phyloP scores from a whole-genome alignment of 2,113 vertebrate genomes.

The Drymodes brunneopygia region DNA sequence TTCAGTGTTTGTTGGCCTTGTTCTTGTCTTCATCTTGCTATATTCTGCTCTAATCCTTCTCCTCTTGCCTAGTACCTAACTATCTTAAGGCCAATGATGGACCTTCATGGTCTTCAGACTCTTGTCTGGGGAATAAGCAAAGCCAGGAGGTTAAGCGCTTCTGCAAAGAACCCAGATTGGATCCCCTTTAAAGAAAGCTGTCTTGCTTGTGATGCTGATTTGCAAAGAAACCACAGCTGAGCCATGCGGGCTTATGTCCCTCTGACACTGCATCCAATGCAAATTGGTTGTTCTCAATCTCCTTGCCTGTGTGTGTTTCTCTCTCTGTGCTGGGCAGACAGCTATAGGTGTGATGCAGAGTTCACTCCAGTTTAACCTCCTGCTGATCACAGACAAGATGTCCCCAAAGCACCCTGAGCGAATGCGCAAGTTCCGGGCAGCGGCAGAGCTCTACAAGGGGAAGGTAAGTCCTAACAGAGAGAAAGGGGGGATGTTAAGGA shows the following conservation, averaged over 20 bases:
- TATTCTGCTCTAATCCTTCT: neutral
- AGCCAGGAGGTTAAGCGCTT: neutral
- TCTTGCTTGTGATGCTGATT: neutral
- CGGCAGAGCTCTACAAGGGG: constrained; percentile 80
- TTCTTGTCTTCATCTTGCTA: neutral
- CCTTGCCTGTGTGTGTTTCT: neutral
- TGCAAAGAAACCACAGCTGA: neutral
- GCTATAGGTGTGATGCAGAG: constrained; percentile 85
- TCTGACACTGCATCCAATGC: neutral
- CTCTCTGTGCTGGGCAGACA: constrained; percentile 69
- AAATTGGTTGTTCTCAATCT: neutral
- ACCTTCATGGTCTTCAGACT: neutral
- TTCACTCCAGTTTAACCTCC: constrained; percentile 78
- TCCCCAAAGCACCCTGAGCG: constrained; percentile 71
- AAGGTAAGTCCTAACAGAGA: constrained; percentile 74
- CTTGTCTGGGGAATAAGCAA: neutral
- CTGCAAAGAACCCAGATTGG: neutral
- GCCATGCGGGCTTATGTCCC: neutral
- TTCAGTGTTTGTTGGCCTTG: neutral
- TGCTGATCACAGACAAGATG: constrained; percentile 83
- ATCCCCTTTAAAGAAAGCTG: neutral
- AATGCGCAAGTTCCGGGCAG: constrained; percentile 55
- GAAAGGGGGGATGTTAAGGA: neutral
- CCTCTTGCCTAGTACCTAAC: neutral
- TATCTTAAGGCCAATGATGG: neutral